Base-by-base conservation (phyloP, 2,113 vertebrate species). In the Excalfactoria chinensis region DNA sequence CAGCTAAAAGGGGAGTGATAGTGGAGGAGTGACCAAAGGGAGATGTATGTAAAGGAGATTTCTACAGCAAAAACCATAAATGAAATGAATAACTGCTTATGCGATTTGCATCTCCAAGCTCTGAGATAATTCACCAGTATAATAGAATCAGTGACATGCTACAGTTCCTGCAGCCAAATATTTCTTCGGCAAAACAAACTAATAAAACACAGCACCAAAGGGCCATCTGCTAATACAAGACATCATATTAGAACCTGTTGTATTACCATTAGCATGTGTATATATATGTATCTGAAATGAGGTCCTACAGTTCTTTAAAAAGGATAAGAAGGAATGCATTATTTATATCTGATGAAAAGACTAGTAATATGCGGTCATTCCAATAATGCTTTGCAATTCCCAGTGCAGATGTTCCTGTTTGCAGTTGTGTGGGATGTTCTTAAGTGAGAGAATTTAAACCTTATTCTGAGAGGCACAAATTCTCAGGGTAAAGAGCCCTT, bases 151-250 rank as follows among this genome's bases (percentile, higher is more conserved):
- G 12, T 89, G 58, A 62, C 76, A 20, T 78, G 48, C 69, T 93
- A 62, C n/a, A 55, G 62, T 88, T 94, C 40, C 58, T 95, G 73
- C 71, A 71, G 91, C 88, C 85, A 95, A 43, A 23, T 90, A 85
- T 74, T 95, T 91, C 56, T 85, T 76, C 64, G 43, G 64, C 84
- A 92, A 94, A 95, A 41, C 82, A 93, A 86, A 88, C 87, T 84
- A 74, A 82, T 89, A 93, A 88, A 85, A 43, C 35, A 44, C 63
- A 73, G 34, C 17, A 44, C 59, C 0, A 0, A 89, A 92, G 32
- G 22, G 49, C 69, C 51, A 84, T 94, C 89, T 94, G 89, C 79
- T 96, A 58, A 80, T 13, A 60, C 0, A 5, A 93, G 23, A 35
- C 56, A 53, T 63, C 89, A 5, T 64, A 71, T 80, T 85, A 86